Evolutionary conservation across 1,140 invertebrate genomes (phyloP), one percentile per base, ranked within the genome.

Genomic region (Megalonaias nervosa): DNA sequence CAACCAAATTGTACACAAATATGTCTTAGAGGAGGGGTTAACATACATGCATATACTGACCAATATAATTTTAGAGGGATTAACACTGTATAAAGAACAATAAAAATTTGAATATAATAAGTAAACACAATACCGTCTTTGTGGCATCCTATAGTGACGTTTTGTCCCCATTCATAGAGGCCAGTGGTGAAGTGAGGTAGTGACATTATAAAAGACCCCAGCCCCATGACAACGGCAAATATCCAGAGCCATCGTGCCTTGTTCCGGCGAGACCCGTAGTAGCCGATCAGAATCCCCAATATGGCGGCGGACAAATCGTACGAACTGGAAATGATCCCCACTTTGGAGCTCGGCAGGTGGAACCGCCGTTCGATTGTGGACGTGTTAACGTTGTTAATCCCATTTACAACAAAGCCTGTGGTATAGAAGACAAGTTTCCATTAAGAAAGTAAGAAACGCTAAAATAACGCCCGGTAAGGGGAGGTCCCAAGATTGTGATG

Each of bases 351-450:
- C 38, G 87, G 80, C 38, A 97, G 88, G 1, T 95, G 94, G 84
- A 95, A 97, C 70, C 96, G 92, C 75, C 93, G 93, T 87, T 97
- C 96, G 14, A 97, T 95, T 1, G 95, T 96, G 4, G 96, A 95
- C 67, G 97, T 96, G 56, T 96, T 94, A 1, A 96, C 95, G 81
- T 97, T 97, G 75, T 95, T 93, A 71, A 97, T 94, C 0, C 96
- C 96, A 86, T 97, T 97, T 16, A 97, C 95, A 69, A 97, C 94
- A 91, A 97, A 94, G 66, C 95, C 94, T 95, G 90, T 21, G 38
- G 48, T 56, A 31, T 17, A 64, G 21, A 65, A 16, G 62, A 71
- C n/a, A 23, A n/a, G 26, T 64, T 72, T 21, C 5, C 19, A 72
- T 66, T 17, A 26, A 55, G 5, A 21, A 31, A 21, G 21, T 15